phyloP scores from a whole-genome alignment of 2,797 vertebrate genomes.

The Lithobates sylvaticus region DNA sequence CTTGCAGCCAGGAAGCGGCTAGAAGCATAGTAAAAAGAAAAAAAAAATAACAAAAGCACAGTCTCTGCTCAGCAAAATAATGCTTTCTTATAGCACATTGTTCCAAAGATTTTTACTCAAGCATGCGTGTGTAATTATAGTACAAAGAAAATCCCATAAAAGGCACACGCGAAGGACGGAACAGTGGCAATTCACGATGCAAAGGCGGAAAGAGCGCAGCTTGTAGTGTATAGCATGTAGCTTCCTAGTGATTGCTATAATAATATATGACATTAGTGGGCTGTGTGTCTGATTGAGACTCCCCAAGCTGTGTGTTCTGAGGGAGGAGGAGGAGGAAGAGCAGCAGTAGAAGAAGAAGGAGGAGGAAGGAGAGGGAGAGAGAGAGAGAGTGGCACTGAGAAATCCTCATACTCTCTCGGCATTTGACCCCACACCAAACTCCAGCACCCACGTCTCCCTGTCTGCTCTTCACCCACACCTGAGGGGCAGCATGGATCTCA shows the following conservation, averaged over 20 bases:
- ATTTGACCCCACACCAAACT: conserved; percentile 47
- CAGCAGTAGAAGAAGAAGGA: background rate
- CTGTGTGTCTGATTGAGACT: background rate
- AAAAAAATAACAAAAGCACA: no score
- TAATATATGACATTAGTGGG: background rate
- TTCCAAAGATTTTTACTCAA: no score
- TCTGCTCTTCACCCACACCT: background rate
- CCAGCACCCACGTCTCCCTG: conserved; percentile 30
- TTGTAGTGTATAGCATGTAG: background rate
- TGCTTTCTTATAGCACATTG: no score
- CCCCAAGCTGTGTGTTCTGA: background rate
- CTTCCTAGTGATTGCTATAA: background rate
- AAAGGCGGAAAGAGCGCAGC: no score
- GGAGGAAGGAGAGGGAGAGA: conserved; percentile 10
- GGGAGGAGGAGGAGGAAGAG: conserved; percentile 16
- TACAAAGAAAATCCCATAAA: no score
- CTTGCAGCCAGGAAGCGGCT: no score
- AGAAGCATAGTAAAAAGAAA: no score
- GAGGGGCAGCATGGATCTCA: conserved; percentile 47
- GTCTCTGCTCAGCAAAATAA: no score
- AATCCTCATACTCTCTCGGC: conserved; percentile 9
- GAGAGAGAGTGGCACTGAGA: background rate
- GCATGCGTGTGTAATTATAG: no score
- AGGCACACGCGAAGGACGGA: no score
- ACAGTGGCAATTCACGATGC: no score